Evolutionary conservation across 2,113 vertebrate genomes (phyloP).

Genomic region (Aptenodytes forsteri): DNA sequence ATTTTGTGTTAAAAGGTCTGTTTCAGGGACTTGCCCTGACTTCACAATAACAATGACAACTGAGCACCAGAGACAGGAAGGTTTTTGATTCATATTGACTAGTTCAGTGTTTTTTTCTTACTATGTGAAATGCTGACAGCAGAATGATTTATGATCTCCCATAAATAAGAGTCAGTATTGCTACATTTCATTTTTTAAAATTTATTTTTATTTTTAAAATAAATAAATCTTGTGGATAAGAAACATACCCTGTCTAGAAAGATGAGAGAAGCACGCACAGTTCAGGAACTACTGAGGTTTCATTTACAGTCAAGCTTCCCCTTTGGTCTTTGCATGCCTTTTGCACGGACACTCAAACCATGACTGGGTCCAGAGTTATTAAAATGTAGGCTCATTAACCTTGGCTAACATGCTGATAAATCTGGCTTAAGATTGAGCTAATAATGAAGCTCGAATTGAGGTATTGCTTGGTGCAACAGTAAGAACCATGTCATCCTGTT

Average conservation of each 20-base stretch:
- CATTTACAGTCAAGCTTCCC: background rate
- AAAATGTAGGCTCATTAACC: background rate
- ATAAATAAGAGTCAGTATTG: background rate
- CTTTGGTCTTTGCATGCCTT: background rate
- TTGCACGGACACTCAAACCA: background rate
- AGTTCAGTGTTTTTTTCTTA: background rate
- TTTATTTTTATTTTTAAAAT: background rate
- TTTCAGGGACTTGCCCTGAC: background rate
- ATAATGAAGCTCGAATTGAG: background rate
- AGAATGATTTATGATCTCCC: background rate
- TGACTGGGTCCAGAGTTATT: background rate
- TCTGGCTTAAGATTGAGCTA: background rate
- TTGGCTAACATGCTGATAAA: background rate
- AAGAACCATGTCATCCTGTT: background rate
- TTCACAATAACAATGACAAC: background rate
- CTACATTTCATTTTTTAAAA: background rate
- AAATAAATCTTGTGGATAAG: background rate
- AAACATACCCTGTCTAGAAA: background rate
- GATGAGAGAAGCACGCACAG: background rate
- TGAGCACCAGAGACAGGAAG: background rate
- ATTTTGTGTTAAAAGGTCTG: background rate
- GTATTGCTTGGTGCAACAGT: background rate
- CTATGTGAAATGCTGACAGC: background rate
- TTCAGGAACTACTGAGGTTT: background rate
- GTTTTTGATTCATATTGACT: background rate